A percentile compares a stretch with the other conserved stretches of the same genome.
phyloP scores from a whole-genome alignment of 1,140 invertebrate species.

The Hesperophylax magnus region DNA sequence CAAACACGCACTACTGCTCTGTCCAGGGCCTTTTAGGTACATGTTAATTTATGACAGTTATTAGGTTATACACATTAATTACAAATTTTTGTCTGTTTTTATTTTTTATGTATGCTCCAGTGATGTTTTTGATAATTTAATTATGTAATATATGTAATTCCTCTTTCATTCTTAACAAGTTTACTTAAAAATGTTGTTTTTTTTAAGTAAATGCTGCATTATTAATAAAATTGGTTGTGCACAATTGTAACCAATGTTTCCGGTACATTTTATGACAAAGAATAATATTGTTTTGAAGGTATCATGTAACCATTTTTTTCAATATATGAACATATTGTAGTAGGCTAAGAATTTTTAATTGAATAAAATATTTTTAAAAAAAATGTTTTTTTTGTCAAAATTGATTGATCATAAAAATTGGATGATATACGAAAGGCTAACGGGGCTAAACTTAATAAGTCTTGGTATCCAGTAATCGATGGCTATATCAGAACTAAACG shows the following conservation, averaged over 20 bases:
- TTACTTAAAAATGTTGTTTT: not conserved
- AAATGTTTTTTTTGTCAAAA: not conserved
- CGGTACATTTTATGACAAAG: not conserved
- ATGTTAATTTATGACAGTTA: too few species aligned
- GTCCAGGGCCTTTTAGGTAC: too few species aligned
- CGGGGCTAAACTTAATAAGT: too few species aligned
- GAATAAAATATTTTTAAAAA: slow-evolving; percentile 16
- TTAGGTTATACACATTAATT: not conserved
- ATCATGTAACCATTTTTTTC: not conserved
- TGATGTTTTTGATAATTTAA: not conserved
- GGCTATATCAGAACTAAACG: too few species aligned
- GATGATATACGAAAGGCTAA: too few species aligned
- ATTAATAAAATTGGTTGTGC: not conserved
- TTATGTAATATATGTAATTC: not conserved
- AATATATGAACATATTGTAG: not conserved
- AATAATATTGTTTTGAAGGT: too few species aligned
- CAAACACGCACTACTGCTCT: too few species aligned
- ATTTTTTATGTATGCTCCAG: not conserved
- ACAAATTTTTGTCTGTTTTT: not conserved
- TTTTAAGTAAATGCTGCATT: slow-evolving; percentile 10
- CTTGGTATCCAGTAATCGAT: too few species aligned
- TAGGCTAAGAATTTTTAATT: slow-evolving; percentile 25
- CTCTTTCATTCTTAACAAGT: not conserved
- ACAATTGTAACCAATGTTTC: too few species aligned
- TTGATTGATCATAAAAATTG: too few species aligned